phyloP scores from a whole-genome alignment of 2,888 invertebrate genomes.

The Thyatira batis region DNA sequence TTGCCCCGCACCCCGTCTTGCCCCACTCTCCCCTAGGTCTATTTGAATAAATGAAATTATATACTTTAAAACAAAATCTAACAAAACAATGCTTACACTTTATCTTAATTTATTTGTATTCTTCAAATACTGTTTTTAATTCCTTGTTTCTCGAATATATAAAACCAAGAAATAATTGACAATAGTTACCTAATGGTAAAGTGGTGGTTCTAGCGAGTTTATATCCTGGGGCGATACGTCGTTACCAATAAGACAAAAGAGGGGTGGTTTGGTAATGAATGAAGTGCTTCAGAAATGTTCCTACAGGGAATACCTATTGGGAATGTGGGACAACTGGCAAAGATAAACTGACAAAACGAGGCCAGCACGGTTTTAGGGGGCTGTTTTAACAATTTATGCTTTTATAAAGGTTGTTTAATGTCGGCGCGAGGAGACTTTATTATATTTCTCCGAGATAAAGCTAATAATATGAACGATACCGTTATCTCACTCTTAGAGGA shows the following conservation, averaged over 20 bases:
- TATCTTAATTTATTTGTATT: too few species aligned
- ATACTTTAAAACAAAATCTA: too few species aligned
- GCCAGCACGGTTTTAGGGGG: conserved; percentile 38
- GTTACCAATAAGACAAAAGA: conserved; percentile 42
- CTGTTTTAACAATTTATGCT: conserved; percentile 51
- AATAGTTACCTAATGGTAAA: not conserved
- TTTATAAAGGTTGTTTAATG: conserved; percentile 40
- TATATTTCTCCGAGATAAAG: conserved; percentile 26
- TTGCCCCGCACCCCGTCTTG: too few species aligned
- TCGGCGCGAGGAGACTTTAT: conserved; percentile 27
- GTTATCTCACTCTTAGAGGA: conserved; percentile 20
- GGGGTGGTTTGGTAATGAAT: conserved; percentile 54
- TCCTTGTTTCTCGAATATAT: too few species aligned
- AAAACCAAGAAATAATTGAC: too few species aligned
- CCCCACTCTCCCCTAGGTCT: too few species aligned
- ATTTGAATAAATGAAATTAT: too few species aligned
- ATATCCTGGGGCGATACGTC: conserved; percentile 21
- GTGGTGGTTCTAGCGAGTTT: conserved; percentile 19
- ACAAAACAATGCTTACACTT: too few species aligned
- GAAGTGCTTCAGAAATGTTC: conserved; percentile 49
- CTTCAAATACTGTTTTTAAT: too few species aligned
- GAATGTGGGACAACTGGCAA: conserved; percentile 50
- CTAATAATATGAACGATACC: conserved; percentile 19
- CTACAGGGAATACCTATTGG: conserved; percentile 48
- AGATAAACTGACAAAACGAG: conserved; percentile 56